Evolutionary conservation across 2,113 vertebrate species (phyloP).

Genomic region (Nycticorax nycticorax): DNA sequence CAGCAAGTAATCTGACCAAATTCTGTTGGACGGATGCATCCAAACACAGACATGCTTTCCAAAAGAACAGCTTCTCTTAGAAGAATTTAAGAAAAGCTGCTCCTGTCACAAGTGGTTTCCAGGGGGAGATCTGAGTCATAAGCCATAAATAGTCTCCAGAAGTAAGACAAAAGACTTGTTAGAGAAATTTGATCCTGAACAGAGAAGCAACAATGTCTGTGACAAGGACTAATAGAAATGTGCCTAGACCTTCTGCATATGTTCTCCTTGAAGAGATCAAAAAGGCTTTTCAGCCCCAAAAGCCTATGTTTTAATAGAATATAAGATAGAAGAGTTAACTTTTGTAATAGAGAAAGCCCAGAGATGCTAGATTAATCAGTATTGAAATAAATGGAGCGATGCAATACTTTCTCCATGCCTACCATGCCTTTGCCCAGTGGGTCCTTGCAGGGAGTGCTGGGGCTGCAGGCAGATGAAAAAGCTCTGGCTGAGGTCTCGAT

Average conservation of each 20-base stretch:
- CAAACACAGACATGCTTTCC: background rate
- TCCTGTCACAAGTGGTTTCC: background rate
- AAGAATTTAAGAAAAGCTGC: background rate
- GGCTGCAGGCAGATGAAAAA: background rate
- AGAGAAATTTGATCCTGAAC: background rate
- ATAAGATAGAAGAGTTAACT: background rate
- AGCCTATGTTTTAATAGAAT: background rate
- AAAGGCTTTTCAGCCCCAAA: background rate
- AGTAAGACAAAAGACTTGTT: background rate
- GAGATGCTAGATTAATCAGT: background rate
- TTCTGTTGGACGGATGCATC: background rate
- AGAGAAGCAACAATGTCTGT: background rate
- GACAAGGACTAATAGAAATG: background rate
- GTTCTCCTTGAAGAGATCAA: background rate
- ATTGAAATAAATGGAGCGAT: background rate
- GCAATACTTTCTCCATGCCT: background rate
- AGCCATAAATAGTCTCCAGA: background rate
- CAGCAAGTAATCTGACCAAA: background rate
- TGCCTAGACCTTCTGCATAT: background rate
- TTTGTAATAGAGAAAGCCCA: background rate
- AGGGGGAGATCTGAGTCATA: background rate
- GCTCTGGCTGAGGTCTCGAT: background rate
- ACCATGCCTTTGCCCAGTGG: rapidly evolving
- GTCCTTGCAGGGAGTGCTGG: background rate
- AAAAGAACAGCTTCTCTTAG: background rate